Evolutionary conservation across 2,797 vertebrate species (phyloP), one percentile per base, ranked within the genome.

Genomic region (Ateles fusciceps): DNA sequence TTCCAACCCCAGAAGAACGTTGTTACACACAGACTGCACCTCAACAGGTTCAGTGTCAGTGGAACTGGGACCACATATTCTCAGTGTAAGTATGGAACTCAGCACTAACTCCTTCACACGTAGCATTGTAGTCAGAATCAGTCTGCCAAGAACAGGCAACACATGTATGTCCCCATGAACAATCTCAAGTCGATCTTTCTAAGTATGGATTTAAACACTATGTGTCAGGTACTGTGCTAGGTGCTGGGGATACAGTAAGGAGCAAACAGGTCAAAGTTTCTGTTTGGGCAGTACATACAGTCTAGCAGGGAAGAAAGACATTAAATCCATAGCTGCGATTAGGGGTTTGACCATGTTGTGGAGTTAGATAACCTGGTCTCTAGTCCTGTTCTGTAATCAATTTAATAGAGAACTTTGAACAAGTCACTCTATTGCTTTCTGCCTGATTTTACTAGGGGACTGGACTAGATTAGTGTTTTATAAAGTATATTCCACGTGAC

Each of bases 1-100:
- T 99, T 99, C 98, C 99, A 99, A 98, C 99, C 99, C 50, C 99
- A 99, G 99, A 99, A 99, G 99, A 99, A 99, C 1, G 99, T 99
- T 98, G 99, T 99, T 98, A 99, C 99, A 71, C 99, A 99, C 98
- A 99, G 99, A 90, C 99, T 99, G 80, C 99, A 99, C 97, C 99
- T 99, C 98, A 99, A 99, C 98, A 99, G 99, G 97, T 99, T 99
- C 99, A 99, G 99, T 36, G 99, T 99, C 98, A 99, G 99, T 5
- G 99, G 99, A 30, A 99, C 99, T 1, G 99, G 99, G 81, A 99
- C 99, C 95, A 99, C 99, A 2, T 99, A 99, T 71, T 99, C 99
- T 48, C 99, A 99, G 72, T 99, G 99, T 99, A 99, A 99, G 99
- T 98, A 98, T 59, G 42, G 8, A 94, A 76, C 8, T 4, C 39